Conservation (phyloP, 2,888 invertebrate genomes). For the Baccha elongata region DNA sequence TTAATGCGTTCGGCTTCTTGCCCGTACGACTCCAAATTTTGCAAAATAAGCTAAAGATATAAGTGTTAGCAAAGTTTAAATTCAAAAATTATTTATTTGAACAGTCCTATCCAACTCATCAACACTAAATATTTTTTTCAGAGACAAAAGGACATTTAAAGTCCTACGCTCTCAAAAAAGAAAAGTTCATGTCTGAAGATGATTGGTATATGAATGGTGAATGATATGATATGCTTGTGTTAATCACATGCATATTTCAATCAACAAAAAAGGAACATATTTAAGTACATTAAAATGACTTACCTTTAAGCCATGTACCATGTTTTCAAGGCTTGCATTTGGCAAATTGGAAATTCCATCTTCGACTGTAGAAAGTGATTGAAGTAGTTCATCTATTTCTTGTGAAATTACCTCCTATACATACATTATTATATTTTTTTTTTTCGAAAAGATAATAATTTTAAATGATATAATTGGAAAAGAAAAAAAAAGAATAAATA, state of each 20-base stretch:
- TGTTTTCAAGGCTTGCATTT: conserved; percentile 87
- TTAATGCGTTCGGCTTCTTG: conserved; percentile 87
- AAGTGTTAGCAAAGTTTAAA: neutral
- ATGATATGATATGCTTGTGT: conserved; percentile 59
- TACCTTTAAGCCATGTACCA: conserved; percentile 89
- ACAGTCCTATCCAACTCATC: conserved; percentile 14
- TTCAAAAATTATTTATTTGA: neutral
- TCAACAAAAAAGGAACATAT: conserved; percentile 14
- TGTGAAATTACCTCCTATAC: conserved; percentile 85
- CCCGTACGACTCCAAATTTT: conserved; percentile 87
- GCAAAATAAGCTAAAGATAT: conserved; percentile 86
- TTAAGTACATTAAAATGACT: conserved; percentile 79
- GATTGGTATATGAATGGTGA: conserved; percentile 28
- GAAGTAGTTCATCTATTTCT: conserved; percentile 88
- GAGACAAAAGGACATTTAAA: conserved; percentile 42
- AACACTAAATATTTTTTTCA: conserved; percentile 38
- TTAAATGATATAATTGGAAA: conserved; percentile 44
- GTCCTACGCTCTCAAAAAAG: conserved; percentile 36
- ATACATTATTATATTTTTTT: conserved; percentile 31
- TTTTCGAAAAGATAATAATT: conserved; percentile 30
- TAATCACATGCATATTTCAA: conserved; percentile 66
- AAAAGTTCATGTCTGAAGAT: conserved; percentile 33
- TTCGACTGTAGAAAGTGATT: conserved; percentile 87
- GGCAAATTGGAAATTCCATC: conserved; percentile 87
- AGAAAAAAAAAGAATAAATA: conserved; percentile 60